A percentile compares a stretch with the other conserved stretches of the same genome.
These are phyloP conservation scores for Archocentrus centrarchus DNA, from an alignment of 2,113 vertebrate genomes.

Conservation along the genomic window DNA sequence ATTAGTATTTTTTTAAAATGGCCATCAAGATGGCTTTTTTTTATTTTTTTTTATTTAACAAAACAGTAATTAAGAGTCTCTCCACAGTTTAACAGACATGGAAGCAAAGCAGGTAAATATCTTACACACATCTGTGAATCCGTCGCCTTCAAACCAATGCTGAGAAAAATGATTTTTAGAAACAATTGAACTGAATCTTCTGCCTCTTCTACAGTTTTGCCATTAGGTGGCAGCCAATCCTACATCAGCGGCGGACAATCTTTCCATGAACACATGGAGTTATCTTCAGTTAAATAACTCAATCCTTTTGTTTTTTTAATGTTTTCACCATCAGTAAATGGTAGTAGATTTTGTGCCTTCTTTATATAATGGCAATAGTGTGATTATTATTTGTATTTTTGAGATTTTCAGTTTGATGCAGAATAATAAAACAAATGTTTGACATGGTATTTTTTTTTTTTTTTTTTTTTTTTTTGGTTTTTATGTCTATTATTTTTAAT, in stretches of 20 bases:
- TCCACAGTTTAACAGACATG: constrained; percentile 30
- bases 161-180: not conserved
- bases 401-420: constrained; percentile 28
- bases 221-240: constrained; percentile 64
- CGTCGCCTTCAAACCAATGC: not conserved
- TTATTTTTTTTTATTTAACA: not conserved
- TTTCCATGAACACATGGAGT: constrained; percentile 28
- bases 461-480: not conserved
- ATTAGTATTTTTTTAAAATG: not conserved
- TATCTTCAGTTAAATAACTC: constrained; percentile 20
- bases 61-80: not conserved
- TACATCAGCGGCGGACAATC: constrained; percentile 44
- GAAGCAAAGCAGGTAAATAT: constrained; percentile 31
- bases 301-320: constrained; percentile 23
- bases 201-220: constrained; percentile 28
- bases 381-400: constrained; percentile 43
- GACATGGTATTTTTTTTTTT: not conserved
- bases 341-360: constrained; percentile 17
- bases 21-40: not conserved
- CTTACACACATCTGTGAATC: not conserved
- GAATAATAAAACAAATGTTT: constrained; percentile 51
- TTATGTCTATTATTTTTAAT: not conserved
- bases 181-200: not conserved
- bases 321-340: constrained; percentile 15
- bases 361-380: not conserved